phyloP scores from a whole-genome alignment of 2,888 invertebrate genomes.

The Cartodere bifasciata region DNA sequence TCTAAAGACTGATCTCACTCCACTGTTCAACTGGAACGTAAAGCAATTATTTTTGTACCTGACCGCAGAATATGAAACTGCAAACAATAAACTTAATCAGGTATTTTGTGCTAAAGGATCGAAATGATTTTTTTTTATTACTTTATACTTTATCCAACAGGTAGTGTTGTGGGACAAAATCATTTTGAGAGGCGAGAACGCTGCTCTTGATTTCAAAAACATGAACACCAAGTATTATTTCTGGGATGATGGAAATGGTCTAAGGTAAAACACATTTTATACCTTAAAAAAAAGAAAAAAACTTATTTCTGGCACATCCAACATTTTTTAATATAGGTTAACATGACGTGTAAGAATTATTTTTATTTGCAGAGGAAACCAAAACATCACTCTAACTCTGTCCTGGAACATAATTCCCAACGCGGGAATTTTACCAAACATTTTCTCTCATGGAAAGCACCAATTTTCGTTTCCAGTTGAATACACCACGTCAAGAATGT shows the following conservation, averaged over 20 bases:
- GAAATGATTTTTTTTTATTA: too few species aligned
- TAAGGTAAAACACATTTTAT: conserved; percentile 74
- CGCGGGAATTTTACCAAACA: conserved; percentile 86
- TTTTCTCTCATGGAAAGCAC: conserved; percentile 71
- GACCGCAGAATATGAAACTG: conserved; percentile 89
- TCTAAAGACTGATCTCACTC: conserved; percentile 80
- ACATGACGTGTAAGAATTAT: conserved; percentile 7
- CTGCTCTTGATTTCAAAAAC: conserved; percentile 83
- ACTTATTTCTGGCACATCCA: too few species aligned
- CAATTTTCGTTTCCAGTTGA: conserved; percentile 82
- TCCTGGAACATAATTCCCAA: conserved; percentile 99
- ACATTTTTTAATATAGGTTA: conserved; percentile 6
- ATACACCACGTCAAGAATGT: conserved; percentile 59
- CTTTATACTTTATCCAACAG: too few species aligned
- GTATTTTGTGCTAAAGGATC: too few species aligned
- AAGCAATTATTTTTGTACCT: conserved; percentile 95
- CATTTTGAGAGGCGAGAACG: conserved; percentile 84
- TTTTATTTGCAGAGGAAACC: conserved; percentile 63
- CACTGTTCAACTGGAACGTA: conserved; percentile 98
- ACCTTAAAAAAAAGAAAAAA: too few species aligned
- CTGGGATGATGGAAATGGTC: conserved; percentile 97
- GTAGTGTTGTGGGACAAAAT: conserved; percentile 99
- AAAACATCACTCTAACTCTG: conserved; percentile 86
- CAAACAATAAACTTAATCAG: conserved; percentile 77
- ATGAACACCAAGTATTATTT: conserved; percentile 98